These are phyloP conservation scores for Zhengitettix transpicula DNA, from an alignment of 2,888 invertebrate species.

Conservation along the genomic window DNA sequence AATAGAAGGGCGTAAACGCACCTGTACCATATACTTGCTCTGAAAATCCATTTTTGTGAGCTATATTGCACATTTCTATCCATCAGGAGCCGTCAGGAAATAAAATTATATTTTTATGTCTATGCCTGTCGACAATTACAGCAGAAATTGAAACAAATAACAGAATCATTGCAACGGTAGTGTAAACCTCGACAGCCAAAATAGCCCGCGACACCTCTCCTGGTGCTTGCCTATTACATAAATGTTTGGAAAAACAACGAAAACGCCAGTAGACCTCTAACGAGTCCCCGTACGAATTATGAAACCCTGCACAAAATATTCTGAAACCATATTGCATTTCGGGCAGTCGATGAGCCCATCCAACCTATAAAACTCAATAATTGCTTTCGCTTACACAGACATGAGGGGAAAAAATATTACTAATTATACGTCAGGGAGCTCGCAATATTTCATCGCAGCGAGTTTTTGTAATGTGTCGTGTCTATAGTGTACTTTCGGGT, in stretches of 20 bases:
- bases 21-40: too few species aligned
- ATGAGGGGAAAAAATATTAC: constrained; percentile 8
- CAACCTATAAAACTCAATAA: constrained; percentile 8
- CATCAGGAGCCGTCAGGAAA: neutral
- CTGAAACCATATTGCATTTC: neutral
- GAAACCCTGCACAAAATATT: neutral
- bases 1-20: too few species aligned
- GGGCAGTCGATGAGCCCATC: neutral
- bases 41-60: too few species aligned
- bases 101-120: neutral
- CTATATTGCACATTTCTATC: neutral
- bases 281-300: neutral
- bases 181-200: neutral
- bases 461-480: neutral
- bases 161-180: neutral
- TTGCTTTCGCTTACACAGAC: constrained; percentile 9
- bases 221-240: neutral
- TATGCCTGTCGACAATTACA: neutral
- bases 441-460: constrained; percentile 8
- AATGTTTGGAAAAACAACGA: neutral
- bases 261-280: neutral
- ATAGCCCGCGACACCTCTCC: neutral
- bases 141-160: neutral
- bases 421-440: constrained; percentile 11
- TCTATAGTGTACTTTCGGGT: constrained; percentile 5